phyloP scores from a whole-genome alignment of 2,888 invertebrate genomes.

The Scaptomyza reducta region DNA sequence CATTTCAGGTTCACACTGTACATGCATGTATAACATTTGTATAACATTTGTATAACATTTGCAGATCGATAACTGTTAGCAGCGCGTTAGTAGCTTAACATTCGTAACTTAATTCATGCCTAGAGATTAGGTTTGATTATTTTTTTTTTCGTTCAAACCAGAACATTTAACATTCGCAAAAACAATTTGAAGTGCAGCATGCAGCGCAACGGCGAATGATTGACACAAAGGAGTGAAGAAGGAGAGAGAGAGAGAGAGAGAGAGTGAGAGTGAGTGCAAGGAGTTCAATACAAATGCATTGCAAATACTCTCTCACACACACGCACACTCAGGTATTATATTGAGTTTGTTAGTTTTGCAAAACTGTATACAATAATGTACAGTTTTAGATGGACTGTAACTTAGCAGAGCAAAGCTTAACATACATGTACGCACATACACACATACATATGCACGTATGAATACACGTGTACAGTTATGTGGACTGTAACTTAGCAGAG shows the following conservation, averaged over 20 bases:
- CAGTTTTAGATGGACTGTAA: neutral
- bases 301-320: slow-evolving; percentile 13
- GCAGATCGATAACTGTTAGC: slow-evolving; percentile 12
- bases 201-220: slow-evolving; percentile 40
- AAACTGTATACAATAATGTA: no score
- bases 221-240: slow-evolving; percentile 1
- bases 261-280: slow-evolving; percentile 1
- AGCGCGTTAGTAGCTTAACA: slow-evolving; percentile 46
- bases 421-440: no score
- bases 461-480: no score
- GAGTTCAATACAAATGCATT: slow-evolving; percentile 24
- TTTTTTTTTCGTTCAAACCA: no score
- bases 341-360: slow-evolving; percentile 36
- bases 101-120: slow-evolving; percentile 52
- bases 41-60: neutral
- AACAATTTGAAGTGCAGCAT: slow-evolving; percentile 40
- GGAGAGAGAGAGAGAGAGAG: slow-evolving; percentile 4
- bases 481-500: neutral
- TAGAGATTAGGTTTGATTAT: slow-evolving; percentile 23
- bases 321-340: slow-evolving; percentile 26
- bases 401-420: slow-evolving; percentile 16
- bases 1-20: slow-evolving; percentile 18
- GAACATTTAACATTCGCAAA: slow-evolving; percentile 12
- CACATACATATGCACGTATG: no score
- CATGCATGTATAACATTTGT: neutral